These are phyloP conservation scores for Amyelois transitella DNA, from an alignment of 1,140 invertebrate genomes.

Conservation along the genomic window DNA sequence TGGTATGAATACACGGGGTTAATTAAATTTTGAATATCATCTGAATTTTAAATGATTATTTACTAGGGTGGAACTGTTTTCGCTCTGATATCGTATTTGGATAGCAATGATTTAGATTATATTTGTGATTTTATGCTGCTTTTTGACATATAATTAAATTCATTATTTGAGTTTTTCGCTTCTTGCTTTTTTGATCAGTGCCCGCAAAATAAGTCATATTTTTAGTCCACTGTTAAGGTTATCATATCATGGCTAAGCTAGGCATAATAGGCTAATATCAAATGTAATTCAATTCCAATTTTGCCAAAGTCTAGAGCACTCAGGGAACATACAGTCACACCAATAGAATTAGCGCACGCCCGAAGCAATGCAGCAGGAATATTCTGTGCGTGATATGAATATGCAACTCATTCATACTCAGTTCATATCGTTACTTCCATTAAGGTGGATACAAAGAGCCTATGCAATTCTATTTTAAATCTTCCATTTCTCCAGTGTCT, in stretches of 20 bases:
- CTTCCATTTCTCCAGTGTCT: conserved; percentile 33
- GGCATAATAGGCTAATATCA: too few relatives aligned
- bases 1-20: conserved; percentile 36
- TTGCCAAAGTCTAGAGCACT: conserved; percentile 37
- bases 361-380: conserved; percentile 30
- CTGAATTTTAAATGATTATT: background rate
- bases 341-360: conserved; percentile 42
- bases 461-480: conserved; percentile 18
- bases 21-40: background rate
- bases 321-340: conserved; percentile 23
- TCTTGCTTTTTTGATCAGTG: too few relatives aligned
- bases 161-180: too few relatives aligned
- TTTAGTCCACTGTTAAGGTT: too few relatives aligned
- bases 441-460: conserved; percentile 32
- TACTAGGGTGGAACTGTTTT: background rate
- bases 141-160: too few relatives aligned
- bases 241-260: too few relatives aligned
- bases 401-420: too few relatives aligned
- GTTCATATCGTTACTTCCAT: conserved; percentile 58
- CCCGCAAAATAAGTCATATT: too few relatives aligned
- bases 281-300: conserved; percentile 1
- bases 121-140: background rate
- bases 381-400: conserved; percentile 42
- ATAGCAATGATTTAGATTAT: background rate
- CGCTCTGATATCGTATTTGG: conserved; percentile 13